These are phyloP conservation scores for Hydropsyche betteni DNA, from an alignment of 2,888 invertebrate species.

Conservation along the genomic window DNA sequence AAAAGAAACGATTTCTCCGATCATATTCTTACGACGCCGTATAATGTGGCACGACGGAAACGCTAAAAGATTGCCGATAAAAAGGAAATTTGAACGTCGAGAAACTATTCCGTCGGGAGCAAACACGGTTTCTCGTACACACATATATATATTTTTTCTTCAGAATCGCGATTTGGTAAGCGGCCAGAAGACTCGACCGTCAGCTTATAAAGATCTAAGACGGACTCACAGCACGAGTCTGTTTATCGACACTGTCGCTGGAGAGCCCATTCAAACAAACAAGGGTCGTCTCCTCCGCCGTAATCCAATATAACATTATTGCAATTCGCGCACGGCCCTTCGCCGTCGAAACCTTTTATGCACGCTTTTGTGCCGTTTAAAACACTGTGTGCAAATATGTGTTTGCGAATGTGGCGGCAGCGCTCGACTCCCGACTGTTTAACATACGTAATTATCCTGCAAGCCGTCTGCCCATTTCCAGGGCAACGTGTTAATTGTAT, in stretches of 20 bases:
- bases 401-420: not conserved
- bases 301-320: not conserved
- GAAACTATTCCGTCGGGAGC: conserved; percentile 8
- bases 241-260: conserved; percentile 21
- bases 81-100: conserved; percentile 7
- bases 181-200: conserved; percentile 20
- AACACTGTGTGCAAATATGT: not conserved
- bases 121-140: not conserved
- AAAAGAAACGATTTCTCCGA: no score
- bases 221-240: not conserved
- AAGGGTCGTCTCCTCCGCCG: not conserved
- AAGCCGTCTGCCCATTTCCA: conserved; percentile 31
- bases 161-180: not conserved
- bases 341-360: not conserved
- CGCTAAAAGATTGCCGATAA: not conserved
- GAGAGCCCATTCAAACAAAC: conserved; percentile 10
- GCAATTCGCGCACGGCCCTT: no score
- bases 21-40: not conserved
- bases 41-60: conserved; percentile 10
- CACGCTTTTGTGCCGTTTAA: not conserved
- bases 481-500: conserved; percentile 35
- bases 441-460: conserved; percentile 40
- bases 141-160: no score
- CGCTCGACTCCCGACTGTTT: conserved; percentile 22
- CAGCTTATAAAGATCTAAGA: conserved; percentile 28